A percentile compares a stretch with the other conserved stretches of the same genome.
phyloP scores from a whole-genome alignment of 2,888 invertebrate genomes.

The Uropetala carovei region DNA sequence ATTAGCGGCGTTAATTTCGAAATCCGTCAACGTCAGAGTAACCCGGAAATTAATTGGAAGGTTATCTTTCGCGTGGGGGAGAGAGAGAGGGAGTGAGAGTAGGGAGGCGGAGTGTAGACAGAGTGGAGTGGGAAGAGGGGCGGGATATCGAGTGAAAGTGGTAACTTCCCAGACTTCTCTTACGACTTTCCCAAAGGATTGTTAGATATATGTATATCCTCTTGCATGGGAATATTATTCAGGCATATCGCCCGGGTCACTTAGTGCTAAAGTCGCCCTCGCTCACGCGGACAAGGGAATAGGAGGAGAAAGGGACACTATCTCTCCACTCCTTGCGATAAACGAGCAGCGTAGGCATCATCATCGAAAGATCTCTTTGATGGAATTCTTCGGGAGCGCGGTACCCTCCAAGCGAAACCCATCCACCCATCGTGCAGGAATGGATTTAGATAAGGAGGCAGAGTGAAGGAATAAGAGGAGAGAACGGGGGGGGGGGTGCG shows the following conservation, averaged over 20 bases:
- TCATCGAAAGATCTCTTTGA: constrained; percentile 13
- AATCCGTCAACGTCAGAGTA: constrained; percentile 62
- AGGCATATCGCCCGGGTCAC: constrained; percentile 19
- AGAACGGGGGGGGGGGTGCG: neutral
- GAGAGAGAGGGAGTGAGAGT: neutral
- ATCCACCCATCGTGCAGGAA: neutral
- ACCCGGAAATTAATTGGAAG: constrained; percentile 57
- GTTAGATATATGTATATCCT: neutral
- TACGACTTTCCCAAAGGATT: neutral
- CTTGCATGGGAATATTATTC: constrained; percentile 31
- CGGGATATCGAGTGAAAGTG: constrained; percentile 26
- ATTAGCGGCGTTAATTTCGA: constrained; percentile 61
- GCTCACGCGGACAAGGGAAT: neutral
- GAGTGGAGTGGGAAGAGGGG: neutral
- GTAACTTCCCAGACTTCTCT: constrained; percentile 4
- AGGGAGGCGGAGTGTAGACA: neutral
- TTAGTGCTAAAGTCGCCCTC: neutral
- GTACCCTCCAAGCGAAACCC: neutral
- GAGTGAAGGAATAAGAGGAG: neutral
- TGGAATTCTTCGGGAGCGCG: neutral
- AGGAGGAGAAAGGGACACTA: neutral
- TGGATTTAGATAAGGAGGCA: constrained; percentile 38
- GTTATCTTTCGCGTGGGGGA: constrained; percentile 42
- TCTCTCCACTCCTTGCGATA: constrained; percentile 18
- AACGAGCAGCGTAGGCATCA: constrained; percentile 18